Evolutionary conservation across 1,140 invertebrate species (phyloP), one percentile per base, ranked within the genome.

Genomic region (Bombus confusus): DNA sequence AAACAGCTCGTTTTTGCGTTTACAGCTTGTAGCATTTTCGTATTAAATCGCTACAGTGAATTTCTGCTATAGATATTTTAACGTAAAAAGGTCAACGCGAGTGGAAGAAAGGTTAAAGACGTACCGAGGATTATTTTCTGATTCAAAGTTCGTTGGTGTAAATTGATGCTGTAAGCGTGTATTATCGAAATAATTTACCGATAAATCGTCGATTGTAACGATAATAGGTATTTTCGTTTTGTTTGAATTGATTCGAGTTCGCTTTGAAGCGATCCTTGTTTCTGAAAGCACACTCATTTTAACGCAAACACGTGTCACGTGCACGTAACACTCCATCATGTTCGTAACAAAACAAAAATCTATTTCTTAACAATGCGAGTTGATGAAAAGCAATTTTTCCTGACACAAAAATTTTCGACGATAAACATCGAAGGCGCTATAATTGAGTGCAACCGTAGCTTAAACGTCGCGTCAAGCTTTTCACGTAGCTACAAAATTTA

Each of bases 311-410:
- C 43, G 6, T 52, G 73, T 83, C 81, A 57, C 22, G 15, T 10
- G 34, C 62, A 83, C 37, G 34, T 34, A 52, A 66, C 81, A 68
- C 41, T 83, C 43, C 15, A 83, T 69, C 73, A 77, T 4, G 25
- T 31, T 41, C 43, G 73, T 34, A 75, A 75, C 22, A 25, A 31
- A 77, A 57, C 47, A 83, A 78, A 68, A 78, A 43, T n/a, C 31
- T 41, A 28, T 13, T 77, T 57, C 34, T 76, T 69, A 74, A 41
- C n/a, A 77, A 64, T 22, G 41, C 52, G 25, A 52, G 15, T 57
- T 18, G 39, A 18, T 18, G 15, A 15, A 73, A 59, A 81, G 28
- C 31, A 73, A 73, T 41, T 43, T 59, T 31, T 22, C 18, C 13
- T 41, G 41, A 13, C 2, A 34, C 28, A 22, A 31, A 39, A 28